phyloP scores from a whole-genome alignment of 2,888 invertebrate genomes.

The Drosophila mettleri region DNA sequence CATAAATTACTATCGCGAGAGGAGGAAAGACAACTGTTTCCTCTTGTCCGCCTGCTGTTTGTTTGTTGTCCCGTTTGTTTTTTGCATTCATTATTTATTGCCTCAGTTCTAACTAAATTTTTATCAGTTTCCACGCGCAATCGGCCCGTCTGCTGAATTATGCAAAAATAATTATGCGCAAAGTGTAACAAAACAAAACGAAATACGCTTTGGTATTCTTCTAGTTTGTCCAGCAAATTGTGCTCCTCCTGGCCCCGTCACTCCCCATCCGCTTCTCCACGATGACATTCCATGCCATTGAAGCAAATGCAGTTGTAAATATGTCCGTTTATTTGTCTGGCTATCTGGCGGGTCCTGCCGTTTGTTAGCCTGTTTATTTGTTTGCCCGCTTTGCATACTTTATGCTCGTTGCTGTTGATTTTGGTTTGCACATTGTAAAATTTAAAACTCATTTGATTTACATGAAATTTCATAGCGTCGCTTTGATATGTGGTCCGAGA shows the following conservation, averaged over 20 bases:
- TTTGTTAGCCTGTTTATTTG: constrained; percentile 66
- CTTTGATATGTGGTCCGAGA: constrained; percentile 46
- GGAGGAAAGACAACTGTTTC: constrained; percentile 8
- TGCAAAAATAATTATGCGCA: constrained; percentile 80
- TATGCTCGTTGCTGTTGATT: constrained; percentile 10
- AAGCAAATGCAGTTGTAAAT: constrained; percentile 73
- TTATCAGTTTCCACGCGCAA: constrained; percentile 69
- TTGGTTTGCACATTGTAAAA: constrained; percentile 53
- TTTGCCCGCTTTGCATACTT: constrained; percentile 50
- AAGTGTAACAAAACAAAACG: constrained; percentile 67
- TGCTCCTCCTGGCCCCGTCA: not conserved
- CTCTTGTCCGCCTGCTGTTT: constrained; percentile 17
- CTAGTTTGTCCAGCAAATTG: constrained; percentile 3
- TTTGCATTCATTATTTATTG: constrained; percentile 58
- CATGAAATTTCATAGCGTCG: constrained; percentile 68
- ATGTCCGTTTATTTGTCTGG: constrained; percentile 74
- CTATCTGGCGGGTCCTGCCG: constrained; percentile 46
- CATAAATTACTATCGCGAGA: constrained; percentile 65
- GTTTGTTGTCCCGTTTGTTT: constrained; percentile 12
- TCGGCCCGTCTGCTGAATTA: constrained; percentile 64
- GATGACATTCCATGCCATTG: not conserved
- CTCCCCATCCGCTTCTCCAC: not conserved
- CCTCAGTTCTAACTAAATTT: constrained; percentile 76
- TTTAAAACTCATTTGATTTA: constrained; percentile 80
- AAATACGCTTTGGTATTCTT: constrained; percentile 13